Evolutionary conservation across 2,113 vertebrate genomes (phyloP).

Genomic region (Malaclemys terrapin): DNA sequence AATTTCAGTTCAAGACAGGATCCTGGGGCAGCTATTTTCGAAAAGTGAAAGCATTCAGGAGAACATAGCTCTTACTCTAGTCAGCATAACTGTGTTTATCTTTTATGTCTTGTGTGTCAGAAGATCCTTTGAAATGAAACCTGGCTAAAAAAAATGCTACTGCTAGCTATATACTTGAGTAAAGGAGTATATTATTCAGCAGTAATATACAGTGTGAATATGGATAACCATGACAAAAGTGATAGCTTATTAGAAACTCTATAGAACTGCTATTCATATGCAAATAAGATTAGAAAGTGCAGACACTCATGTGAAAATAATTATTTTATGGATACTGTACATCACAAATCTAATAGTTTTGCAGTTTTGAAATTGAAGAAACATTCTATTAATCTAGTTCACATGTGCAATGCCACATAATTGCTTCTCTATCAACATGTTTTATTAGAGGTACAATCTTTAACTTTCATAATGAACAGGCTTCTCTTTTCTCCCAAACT

Average conservation of each 20-base stretch:
- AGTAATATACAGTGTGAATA: conserved; percentile 27
- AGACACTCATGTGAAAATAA: conserved; percentile 39
- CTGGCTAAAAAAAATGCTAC: background rate
- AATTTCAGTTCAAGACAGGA: background rate
- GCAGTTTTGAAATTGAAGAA: conserved; percentile 51
- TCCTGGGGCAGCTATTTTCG: background rate
- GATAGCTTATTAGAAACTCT: conserved; percentile 31
- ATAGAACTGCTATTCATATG: conserved; percentile 16
- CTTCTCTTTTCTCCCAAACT: conserved; percentile 15
- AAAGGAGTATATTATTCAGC: background rate
- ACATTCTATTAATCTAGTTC: conserved; percentile 35
- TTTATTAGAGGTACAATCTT: conserved; percentile 9
- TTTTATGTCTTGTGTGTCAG: conserved; percentile 13
- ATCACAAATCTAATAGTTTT: conserved; percentile 38
- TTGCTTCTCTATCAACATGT: conserved; percentile 19
- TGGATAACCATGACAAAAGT: conserved; percentile 15
- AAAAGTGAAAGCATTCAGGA: background rate
- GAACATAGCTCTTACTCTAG: background rate
- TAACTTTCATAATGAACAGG: background rate
- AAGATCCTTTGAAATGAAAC: conserved; percentile 15
- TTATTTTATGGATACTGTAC: conserved; percentile 45
- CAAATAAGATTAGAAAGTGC: conserved; percentile 42
- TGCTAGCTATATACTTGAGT: background rate
- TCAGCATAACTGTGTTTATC: background rate
- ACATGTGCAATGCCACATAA: conserved; percentile 2